Percentiles rank a stretch among this genome's conserved stretches.
phyloP scores from a whole-genome alignment of 2,113 vertebrate species.

The Sinocyclocheilus rhinocerous region DNA sequence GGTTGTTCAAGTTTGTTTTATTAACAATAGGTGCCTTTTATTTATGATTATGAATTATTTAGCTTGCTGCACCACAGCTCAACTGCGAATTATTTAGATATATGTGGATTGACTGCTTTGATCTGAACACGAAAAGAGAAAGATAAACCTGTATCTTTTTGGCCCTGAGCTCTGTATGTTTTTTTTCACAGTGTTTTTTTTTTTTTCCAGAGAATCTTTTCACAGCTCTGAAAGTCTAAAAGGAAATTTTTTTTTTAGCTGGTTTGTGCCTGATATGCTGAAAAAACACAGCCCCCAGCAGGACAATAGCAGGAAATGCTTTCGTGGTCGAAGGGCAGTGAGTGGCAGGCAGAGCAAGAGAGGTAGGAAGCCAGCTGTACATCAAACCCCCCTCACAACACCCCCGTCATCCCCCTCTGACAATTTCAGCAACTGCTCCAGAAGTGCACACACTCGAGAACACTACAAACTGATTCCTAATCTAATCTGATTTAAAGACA shows the following conservation, averaged over 20 bases:
- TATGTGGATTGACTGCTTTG: not conserved
- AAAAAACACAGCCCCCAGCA: conserved; percentile 50
- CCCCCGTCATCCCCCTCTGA: not conserved
- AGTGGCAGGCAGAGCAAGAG: not conserved
- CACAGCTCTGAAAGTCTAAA: not conserved
- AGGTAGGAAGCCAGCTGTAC: conserved; percentile 45
- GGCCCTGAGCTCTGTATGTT: not conserved
- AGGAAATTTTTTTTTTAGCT: not conserved
- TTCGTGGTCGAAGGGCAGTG: conserved; percentile 15
- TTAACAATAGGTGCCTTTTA: no score
- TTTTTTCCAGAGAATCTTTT: not conserved
- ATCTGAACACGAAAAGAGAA: not conserved
- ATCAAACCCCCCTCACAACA: conserved; percentile 17
- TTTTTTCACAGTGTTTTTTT: not conserved
- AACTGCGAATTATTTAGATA: not conserved
- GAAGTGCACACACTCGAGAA: not conserved
- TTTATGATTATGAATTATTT: no score
- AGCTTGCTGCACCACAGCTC: not conserved
- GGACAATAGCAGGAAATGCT: conserved; percentile 70
- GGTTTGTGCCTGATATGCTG: conserved; percentile 35
- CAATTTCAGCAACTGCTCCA: not conserved
- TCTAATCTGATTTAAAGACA: not conserved
- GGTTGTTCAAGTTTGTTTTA: not conserved
- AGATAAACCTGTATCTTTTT: not conserved
- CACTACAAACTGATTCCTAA: not conserved